Percentiles rank a stretch among this genome's conserved stretches.
Evolutionary conservation across 2,888 invertebrate genomes (phyloP).

Genomic region (Ophion ellenae): DNA sequence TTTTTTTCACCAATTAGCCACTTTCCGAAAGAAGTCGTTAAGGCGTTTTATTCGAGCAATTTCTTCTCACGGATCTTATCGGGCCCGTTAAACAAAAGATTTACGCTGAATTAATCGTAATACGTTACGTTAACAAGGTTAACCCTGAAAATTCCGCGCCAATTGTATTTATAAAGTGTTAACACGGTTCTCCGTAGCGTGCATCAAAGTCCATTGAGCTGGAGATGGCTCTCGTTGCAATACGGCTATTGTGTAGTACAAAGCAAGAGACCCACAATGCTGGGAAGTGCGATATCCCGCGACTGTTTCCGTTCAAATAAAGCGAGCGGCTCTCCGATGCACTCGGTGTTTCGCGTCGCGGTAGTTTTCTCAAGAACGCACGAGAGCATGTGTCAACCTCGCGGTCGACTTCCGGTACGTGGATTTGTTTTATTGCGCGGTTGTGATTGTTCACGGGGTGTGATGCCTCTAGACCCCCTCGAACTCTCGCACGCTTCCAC

Average conservation of each 20-base stretch:
- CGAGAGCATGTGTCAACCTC: slow-evolving; percentile 73
- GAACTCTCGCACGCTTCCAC: slow-evolving; percentile 44
- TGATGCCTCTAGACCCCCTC: slow-evolving; percentile 26
- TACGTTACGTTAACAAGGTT: slow-evolving; percentile 9
- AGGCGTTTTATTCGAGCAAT: neutral
- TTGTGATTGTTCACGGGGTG: slow-evolving; percentile 55
- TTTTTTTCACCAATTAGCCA: neutral
- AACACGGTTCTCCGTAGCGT: slow-evolving; percentile 13
- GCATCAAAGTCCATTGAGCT: slow-evolving; percentile 22
- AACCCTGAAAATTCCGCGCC: slow-evolving; percentile 11
- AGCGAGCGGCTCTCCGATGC: slow-evolving; percentile 57
- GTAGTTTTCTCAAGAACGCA: slow-evolving; percentile 62
- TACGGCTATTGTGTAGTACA: slow-evolving; percentile 72
- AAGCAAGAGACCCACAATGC: slow-evolving; percentile 78
- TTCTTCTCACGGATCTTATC: slow-evolving; percentile 20
- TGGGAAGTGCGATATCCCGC: slow-evolving; percentile 78
- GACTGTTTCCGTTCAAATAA: slow-evolving; percentile 81
- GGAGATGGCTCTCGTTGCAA: neutral
- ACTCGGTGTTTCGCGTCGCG: slow-evolving; percentile 15
- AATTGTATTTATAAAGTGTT: slow-evolving; percentile 34
- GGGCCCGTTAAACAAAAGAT: slow-evolving; percentile 4
- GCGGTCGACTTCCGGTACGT: slow-evolving; percentile 76
- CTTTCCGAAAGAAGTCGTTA: no score
- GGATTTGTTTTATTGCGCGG: slow-evolving; percentile 73
- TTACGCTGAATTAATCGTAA: slow-evolving; percentile 5